These are phyloP conservation scores for Polymixis flavicincta DNA, from an alignment of 2,888 invertebrate species.

Conservation along the genomic window DNA sequence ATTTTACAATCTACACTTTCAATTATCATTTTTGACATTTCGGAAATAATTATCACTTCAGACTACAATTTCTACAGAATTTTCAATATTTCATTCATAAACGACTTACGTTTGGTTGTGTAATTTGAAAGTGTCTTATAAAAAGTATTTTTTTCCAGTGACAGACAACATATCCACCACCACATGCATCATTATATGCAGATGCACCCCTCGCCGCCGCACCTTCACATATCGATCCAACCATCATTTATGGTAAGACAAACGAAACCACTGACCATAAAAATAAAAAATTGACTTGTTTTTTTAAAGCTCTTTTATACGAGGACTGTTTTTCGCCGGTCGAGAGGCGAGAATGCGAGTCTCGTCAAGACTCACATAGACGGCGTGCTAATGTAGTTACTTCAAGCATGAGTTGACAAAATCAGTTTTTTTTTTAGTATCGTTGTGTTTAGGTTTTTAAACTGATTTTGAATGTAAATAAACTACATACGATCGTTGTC, in stretches of 20 bases:
- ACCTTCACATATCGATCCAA: constrained; percentile 91
- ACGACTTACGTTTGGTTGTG: constrained; percentile 15
- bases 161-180: constrained; percentile 93
- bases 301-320: background rate
- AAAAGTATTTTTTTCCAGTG: constrained; percentile 76
- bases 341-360: background rate
- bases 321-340: background rate
- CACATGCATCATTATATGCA: constrained; percentile 94
- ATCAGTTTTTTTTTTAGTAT: background rate
- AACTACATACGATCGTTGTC: background rate
- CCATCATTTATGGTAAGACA: constrained; percentile 82
- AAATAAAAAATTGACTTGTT: background rate
- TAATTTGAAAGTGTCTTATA: constrained; percentile 12
- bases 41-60: constrained; percentile 39
- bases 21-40: constrained; percentile 39
- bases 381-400: background rate
- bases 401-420: background rate
- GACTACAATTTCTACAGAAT: constrained; percentile 26
- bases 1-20: constrained; percentile 30
- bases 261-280: background rate
- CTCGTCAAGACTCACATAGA: background rate
- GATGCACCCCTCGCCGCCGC: constrained; percentile 87
- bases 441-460: background rate
- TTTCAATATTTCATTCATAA: constrained; percentile 19
- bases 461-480: background rate